Base-by-base conservation (phyloP, 2,888 invertebrate species). In the Coelinius sp. region DNA sequence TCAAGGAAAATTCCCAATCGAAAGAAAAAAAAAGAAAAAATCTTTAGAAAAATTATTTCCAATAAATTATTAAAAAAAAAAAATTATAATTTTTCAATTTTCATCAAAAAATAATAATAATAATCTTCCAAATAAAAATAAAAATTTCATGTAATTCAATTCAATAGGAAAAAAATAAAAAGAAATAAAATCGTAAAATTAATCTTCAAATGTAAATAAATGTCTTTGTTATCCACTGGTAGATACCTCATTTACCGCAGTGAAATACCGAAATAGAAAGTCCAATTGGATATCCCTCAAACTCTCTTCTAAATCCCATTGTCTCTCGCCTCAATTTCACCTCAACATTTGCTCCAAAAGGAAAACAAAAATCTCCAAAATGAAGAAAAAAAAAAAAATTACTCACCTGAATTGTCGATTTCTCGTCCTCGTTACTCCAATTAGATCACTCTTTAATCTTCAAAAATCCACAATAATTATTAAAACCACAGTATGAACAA, bases 191-290 rank as follows among this genome's bases (percentile, higher is more conserved):
- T n/a, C 31, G 31, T n/a, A n/a, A 31, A 31, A 31, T 31, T 31
- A 5, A 31, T 31, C 31, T 3, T 31, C 68, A 59, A 41, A 14
- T 68, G 25, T 49, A 38, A 17, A 68, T 62, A 56, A 65, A 73
- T 65, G 69, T 71, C 64, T 68, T 63, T 71, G 66, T 22, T 62
- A 35, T 38, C 68, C 44, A 64, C 53, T 52, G 35, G 71, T 71
- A 76, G n/a, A n/a, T n/a, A n/a, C n/a, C 1, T 12, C 68, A 67
- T 72, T 59, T 66, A 71, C 68, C 35, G 41, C 46, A 64, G 75
- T 74, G 80, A 82, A 81, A 79, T 79, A 68, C 71, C 78, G 75
- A 82, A 79, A 80, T 82, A 81, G 80, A 82, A 82, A 81, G 82
- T 82, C 62, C 59, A 56, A 41, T 10, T 53, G 46, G 25, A 12